Evolutionary conservation across 2,888 invertebrate genomes (phyloP), one percentile per base, ranked within the genome.

Genomic region (Nowickia ferox): DNA sequence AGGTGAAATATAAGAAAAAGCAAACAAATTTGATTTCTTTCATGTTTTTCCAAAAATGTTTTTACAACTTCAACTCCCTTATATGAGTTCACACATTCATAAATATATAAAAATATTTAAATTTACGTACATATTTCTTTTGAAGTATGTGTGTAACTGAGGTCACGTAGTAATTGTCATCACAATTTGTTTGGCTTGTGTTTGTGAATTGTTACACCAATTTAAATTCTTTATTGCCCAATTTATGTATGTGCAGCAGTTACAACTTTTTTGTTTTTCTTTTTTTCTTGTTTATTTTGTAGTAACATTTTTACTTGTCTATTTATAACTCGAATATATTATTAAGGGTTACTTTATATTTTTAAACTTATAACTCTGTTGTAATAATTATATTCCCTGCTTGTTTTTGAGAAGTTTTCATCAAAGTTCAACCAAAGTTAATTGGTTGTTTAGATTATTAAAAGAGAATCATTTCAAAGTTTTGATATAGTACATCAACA

Each of bases 111-210:
- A 42, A 11, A 17, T 55, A 44, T 55, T 40, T 22, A 51, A 61
- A 65, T 17, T 9, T 57, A 22, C 1, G 4, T 13, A 22, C 1
- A 1, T 13, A 17, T 42, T 38, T 51, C 44, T 78, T 30, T 30
- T 30, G 30, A 51, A 51, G 40, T 38, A 9, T 44, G 9, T 72
- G 22, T 65, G 40, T 10, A 30, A 63, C 46, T 46, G 48, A 66
- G 65, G 66, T 80, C 80, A 80, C 80, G 72, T 74, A 80, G 65
- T 66, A 66, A 66, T 66, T 74, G 72, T 59, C 51, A 66, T 80
- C 72, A 80, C 17, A 59, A n/a, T n/a, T 48, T 48, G 51, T 71
- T 72, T n/a, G 9, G n/a, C 9, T 9, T 68, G 22, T 42, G 8
- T 42, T 40, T 42, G 19, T 30, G 51, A 53, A 8, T 61, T 78